A percentile compares a stretch with the other conserved stretches of the same genome.
Conservation (phyloP, 2,113 vertebrate species). For the Pardalotus punctatus region DNA sequence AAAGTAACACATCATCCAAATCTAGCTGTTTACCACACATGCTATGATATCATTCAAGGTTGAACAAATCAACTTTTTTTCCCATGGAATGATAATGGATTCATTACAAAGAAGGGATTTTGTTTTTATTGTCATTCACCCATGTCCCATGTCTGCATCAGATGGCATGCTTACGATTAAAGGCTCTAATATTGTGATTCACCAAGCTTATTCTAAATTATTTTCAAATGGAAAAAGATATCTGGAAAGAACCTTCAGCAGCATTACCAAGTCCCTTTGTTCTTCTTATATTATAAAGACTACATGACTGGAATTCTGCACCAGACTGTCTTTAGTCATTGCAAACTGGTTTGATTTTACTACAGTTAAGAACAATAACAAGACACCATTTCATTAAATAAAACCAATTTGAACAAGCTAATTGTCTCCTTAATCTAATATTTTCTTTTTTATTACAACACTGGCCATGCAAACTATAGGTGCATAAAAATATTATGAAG, state of each 20-base stretch:
- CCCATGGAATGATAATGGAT: not conserved
- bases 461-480: not conserved
- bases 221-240: conserved; percentile 41
- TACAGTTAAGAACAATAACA: not conserved
- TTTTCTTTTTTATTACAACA: not conserved
- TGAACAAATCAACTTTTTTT: not conserved
- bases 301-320: not conserved
- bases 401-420: not conserved
- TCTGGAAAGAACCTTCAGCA: conserved; percentile 3
- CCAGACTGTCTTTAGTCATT: not conserved
- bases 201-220: conserved; percentile 20
- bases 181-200: conserved; percentile 4
- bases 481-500: not conserved
- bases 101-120: not conserved
- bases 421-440: not conserved
- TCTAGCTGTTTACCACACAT: conserved; percentile 31
- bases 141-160: not conserved
- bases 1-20: conserved; percentile 31
- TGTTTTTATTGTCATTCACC: not conserved
- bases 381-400: not conserved
- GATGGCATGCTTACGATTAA: conserved; percentile 20
- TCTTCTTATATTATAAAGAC: not conserved
- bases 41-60: conserved; percentile 44
- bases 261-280: not conserved
- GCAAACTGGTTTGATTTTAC: not conserved